phyloP scores from a whole-genome alignment of 2,888 invertebrate species.

The Coleophora flavipennella region DNA sequence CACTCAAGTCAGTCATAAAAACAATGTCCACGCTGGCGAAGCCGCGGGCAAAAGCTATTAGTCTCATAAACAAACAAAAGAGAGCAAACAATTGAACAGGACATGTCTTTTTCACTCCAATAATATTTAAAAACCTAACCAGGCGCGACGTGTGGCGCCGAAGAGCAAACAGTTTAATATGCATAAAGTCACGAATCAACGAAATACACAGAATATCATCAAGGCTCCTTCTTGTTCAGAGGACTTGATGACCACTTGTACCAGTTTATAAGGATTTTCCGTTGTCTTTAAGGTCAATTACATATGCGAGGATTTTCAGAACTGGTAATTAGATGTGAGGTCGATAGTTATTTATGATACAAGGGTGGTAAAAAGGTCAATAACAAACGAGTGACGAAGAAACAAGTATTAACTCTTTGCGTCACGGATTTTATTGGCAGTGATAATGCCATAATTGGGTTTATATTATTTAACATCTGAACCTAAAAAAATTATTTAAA shows the following conservation, averaged over 20 bases:
- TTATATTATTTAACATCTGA: too few relatives aligned
- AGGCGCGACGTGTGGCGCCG: constrained; percentile 58
- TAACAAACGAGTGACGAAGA: too few relatives aligned
- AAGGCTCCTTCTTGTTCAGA: constrained; percentile 12
- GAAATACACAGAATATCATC: constrained; percentile 33
- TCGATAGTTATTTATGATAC: too few relatives aligned
- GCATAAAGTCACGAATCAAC: constrained; percentile 56
- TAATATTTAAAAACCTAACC: constrained; percentile 47
- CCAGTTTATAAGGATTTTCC: constrained; percentile 16
- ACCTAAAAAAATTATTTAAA: too few relatives aligned
- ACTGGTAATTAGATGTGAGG: background rate
- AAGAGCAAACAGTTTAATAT: constrained; percentile 54
- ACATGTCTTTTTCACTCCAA: constrained; percentile 38
- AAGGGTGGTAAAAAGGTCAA: too few relatives aligned
- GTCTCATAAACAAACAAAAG: constrained; percentile 20
- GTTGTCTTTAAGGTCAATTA: constrained; percentile 2
- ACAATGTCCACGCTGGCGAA: too few relatives aligned
- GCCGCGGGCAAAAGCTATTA: too few relatives aligned
- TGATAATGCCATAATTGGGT: too few relatives aligned
- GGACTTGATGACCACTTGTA: constrained; percentile 11
- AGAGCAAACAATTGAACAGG: constrained; percentile 37
- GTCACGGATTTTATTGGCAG: too few relatives aligned
- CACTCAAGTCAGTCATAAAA: too few relatives aligned
- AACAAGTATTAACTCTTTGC: too few relatives aligned
- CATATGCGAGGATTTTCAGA: background rate